Base-by-base conservation (phyloP, 1,140 invertebrate genomes). In the Drosophila sp. region DNA sequence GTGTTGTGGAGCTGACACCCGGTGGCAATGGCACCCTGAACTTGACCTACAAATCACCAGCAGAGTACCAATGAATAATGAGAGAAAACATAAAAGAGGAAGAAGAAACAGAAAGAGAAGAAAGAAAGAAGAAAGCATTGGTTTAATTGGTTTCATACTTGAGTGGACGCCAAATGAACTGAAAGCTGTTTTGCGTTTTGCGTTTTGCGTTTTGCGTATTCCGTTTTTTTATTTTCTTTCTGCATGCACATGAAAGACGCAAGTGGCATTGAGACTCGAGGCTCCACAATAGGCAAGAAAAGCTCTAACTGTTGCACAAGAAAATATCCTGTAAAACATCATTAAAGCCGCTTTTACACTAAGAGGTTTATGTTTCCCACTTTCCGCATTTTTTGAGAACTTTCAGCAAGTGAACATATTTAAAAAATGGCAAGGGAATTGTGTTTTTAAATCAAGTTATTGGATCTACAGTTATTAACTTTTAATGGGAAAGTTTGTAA, bases 1-100 rank as follows among this genome's bases (percentile, higher is more conserved):
- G 93, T 73, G 96, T 92, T 61, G 95, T 94, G 57, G 89, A 89
- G 56, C 81, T 87, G 40, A 91, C 90, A 58, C 91, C 91, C 27
- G 89, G 87, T 62, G 91, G 91, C 71, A 90, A 75, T 41, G 91
- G 91, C 72, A 92, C 76, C 78, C 80, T 90, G 72, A 92, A 82
- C 80, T 92, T 92, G 78, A 92, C 89, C 90, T 91, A 67, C 76
- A 58, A 51, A 21, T 21, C 21, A 21, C 58, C 62, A 46, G 38
- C 63, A 9, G 8, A 34, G 7, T 29, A 21, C n/a, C n/a, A n/a
- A 46, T 1, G 21, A 32, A 25, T n/a, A 46, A 11, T 25, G 53
- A 18, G n/a, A 51, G 41, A 6, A 8, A 13, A 3, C 11, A 11
- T 5, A 50, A 16, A 36, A 8, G 21, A 4, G 11, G 13, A 16